Base-by-base conservation (phyloP, 2,888 invertebrate species). In the Micoletzkya japonica region DNA sequence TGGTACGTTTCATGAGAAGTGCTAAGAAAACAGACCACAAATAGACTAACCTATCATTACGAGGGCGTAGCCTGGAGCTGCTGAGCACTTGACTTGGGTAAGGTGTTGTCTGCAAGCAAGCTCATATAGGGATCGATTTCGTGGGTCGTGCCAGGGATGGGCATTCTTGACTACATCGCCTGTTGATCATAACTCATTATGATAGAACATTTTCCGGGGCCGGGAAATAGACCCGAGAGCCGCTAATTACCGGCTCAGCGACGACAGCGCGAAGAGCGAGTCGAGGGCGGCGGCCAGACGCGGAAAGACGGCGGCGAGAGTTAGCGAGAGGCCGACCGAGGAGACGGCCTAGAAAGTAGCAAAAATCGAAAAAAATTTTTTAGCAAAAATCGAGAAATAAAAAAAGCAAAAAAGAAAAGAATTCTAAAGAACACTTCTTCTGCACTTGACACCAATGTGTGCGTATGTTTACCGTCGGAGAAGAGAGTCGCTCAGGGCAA, bases 321-420 rank as follows among this genome's bases (percentile, higher is more conserved):
- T 57, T 4, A 67, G 67, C 30, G 56, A 57, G n/a, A 67, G 57
- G 57, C 67, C 67, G 20, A 67, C 56, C 10, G 67, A 67, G 1
- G 39, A 37, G 37, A 67, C 24, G 17, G 57, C 67, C 67, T 67
- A n/a, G n/a, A 37, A 60, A 54, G 7, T 54, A 54, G n/a, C n/a
- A n/a, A n/a, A n/a, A n/a, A n/a, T n/a, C n/a, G n/a, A n/a, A n/a
- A n/a, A n/a, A n/a, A n/a, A n/a, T n/a, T n/a, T n/a, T n/a, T n/a
- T n/a, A n/a, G n/a, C n/a, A n/a, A n/a, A n/a, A n/a, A n/a, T n/a
- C n/a, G n/a, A n/a, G n/a, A n/a, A n/a, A n/a, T n/a, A n/a, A n/a
- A n/a, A n/a, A n/a, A n/a, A n/a, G n/a, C n/a, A n/a, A n/a, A n/a
- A n/a, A n/a, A n/a, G n/a, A n/a, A n/a, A n/a, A n/a, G n/a, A n/a